phyloP scores from a whole-genome alignment of 2,113 vertebrate genomes.

The Trogon melanurus region DNA sequence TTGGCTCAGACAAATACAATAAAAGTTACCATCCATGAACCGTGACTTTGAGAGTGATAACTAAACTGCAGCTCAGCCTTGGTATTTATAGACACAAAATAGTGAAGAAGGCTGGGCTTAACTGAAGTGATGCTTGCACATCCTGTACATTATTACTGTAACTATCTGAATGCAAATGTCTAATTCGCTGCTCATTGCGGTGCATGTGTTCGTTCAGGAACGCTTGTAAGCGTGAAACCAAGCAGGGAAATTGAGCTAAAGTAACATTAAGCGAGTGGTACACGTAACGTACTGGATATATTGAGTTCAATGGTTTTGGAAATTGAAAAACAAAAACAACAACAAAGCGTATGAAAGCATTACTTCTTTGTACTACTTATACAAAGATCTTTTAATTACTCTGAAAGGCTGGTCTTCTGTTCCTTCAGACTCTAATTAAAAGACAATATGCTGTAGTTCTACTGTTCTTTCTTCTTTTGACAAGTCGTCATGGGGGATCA shows the following conservation, averaged over 20 bases:
- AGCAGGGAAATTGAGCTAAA: conserved; percentile 32
- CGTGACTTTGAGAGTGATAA: neutral
- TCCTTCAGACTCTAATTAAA: conserved; percentile 71
- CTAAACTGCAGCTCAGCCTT: neutral
- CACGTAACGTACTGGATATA: conserved; percentile 9
- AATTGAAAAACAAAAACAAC: neutral
- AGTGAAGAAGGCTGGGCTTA: neutral
- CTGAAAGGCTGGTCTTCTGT: conserved; percentile 46
- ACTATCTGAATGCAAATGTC: neutral
- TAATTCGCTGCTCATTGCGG: neutral
- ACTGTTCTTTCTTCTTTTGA: conserved; percentile 41
- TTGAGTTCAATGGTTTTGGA: conserved; percentile 31
- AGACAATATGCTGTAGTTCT: conserved; percentile 56
- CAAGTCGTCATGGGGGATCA: conserved; percentile 65
- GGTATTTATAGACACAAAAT: neutral
- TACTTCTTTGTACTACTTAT: conserved; percentile 61
- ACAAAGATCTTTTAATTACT: conserved; percentile 73
- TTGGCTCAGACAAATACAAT: neutral
- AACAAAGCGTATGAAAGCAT: conserved; percentile 40
- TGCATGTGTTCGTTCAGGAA: neutral
- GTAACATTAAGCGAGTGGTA: conserved; percentile 26
- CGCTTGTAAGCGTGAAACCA: conserved; percentile 44
- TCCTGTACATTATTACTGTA: neutral
- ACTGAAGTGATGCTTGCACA: neutral
- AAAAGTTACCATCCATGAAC: neutral